These are phyloP conservation scores for Petrolisthes cinctipes DNA, from an alignment of 2,888 invertebrate species.

Conservation along the genomic window DNA sequence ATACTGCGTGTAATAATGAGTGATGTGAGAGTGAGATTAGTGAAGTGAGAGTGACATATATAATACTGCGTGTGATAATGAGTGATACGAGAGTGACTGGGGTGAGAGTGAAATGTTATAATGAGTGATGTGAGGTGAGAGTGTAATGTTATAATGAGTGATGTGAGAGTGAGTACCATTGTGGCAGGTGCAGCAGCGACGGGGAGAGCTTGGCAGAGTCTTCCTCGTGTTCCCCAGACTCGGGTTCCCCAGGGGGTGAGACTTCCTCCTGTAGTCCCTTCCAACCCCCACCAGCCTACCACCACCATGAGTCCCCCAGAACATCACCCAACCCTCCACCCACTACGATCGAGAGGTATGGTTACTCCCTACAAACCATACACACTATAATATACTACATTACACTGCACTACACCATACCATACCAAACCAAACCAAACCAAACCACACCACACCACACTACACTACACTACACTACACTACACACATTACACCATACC, in stretches of 20 bases:
- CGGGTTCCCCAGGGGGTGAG: slow-evolving; percentile 68
- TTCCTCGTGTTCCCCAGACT: slow-evolving; percentile 91
- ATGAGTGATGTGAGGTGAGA: too few species aligned
- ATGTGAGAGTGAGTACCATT: not conserved
- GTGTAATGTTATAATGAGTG: too few species aligned
- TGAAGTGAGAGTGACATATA: too few species aligned
- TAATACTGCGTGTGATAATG: too few species aligned
- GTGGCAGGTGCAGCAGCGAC: slow-evolving; percentile 70
- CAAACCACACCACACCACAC: not conserved
- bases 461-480: too few species aligned
- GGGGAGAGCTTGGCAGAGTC: slow-evolving; percentile 94
- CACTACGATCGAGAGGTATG: slow-evolving; percentile 47
- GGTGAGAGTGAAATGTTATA: too few species aligned
- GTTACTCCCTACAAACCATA: slow-evolving; percentile 69
- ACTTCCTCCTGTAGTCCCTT: slow-evolving; percentile 52
- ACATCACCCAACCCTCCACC: slow-evolving; percentile 75
- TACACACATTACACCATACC: not conserved
- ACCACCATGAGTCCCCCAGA: slow-evolving; percentile 35
- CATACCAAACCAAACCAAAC: not conserved
- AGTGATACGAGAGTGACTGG: too few species aligned
- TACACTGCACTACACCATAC: too few species aligned
- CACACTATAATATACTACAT: too few species aligned
- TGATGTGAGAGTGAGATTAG: too few species aligned
- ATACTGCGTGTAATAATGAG: too few species aligned
- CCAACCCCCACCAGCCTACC: slow-evolving; percentile 45